A percentile compares a stretch with the other conserved stretches of the same genome.
Evolutionary conservation across 1,140 invertebrate species (phyloP).

Genomic region (Charaxes varanes): DNA sequence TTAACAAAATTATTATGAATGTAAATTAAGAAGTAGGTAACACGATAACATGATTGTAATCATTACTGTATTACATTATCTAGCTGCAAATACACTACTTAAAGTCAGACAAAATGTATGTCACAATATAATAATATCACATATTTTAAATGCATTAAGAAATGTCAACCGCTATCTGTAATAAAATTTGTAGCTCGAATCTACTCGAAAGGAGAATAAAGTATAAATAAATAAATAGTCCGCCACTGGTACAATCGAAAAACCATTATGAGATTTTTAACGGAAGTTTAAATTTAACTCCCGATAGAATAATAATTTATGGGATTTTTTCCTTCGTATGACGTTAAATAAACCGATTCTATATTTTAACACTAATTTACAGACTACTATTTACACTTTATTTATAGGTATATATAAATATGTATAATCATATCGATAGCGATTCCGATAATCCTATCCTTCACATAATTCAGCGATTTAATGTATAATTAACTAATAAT

Average conservation of each 20-base stretch:
- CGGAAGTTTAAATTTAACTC: slow-evolving; percentile 65
- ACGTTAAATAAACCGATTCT: slow-evolving; percentile 73
- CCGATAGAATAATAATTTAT: slow-evolving; percentile 73
- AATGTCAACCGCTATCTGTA: slow-evolving; percentile 49
- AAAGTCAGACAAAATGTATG: slow-evolving; percentile 72
- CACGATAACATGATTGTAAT: slow-evolving; percentile 32
- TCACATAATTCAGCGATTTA: slow-evolving; percentile 64
- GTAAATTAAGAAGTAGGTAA: slow-evolving; percentile 29
- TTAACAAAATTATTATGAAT: slow-evolving; percentile 24
- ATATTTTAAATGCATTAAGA: slow-evolving; percentile 72
- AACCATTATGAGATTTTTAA: slow-evolving; percentile 72
- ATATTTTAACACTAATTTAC: slow-evolving; percentile 72
- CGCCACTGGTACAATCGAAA: slow-evolving; percentile 72
- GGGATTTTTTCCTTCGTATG: slow-evolving; percentile 68
- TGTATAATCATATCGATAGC: slow-evolving; percentile 71
- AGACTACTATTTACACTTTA: slow-evolving; percentile 72
- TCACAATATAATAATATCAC: slow-evolving; percentile 71
- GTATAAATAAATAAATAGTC: slow-evolving; percentile 65
- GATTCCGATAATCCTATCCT: slow-evolving; percentile 64
- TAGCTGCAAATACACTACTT: slow-evolving; percentile 61
- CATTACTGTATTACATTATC: slow-evolving; percentile 52
- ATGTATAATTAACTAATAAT: slow-evolving; percentile 74
- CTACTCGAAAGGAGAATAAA: slow-evolving; percentile 34
- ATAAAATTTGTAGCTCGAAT: slow-evolving; percentile 20
- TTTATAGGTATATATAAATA: slow-evolving; percentile 74